Base-by-base conservation (phyloP, 1,140 invertebrate species). In the Nylanderia fulva region DNA sequence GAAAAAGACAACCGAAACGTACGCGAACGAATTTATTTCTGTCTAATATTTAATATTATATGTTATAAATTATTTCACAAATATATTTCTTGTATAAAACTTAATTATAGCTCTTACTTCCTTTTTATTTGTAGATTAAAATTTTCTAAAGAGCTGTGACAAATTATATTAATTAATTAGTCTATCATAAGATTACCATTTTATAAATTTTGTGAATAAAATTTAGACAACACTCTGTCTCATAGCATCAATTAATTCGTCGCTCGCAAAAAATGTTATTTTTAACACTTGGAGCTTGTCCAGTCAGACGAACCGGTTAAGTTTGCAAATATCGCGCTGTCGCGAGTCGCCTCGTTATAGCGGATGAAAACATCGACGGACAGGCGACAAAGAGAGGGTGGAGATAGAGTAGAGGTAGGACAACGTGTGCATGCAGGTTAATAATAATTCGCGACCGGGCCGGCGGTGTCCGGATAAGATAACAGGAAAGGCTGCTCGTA, bases 401-500 rank as follows among this genome's bases (percentile, higher is more conserved):
- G 42, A 58, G 56, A 61, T n/a, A n/a, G 45, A 72, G 77, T 33
- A 66, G 80, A 77, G 86, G 83, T 86, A 85, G 75, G 85, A 66
- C 74, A 74, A 84, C 85, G 83, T 68, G 83, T 68, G 83, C 68
- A 85, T 85, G 91, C 88, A 90, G 90, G 90, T 92, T 93, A 93
- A 93, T 94, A 93, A 92, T 92, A 93, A 94, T 93, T 93, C 92
- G 93, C 91, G 92, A 91, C 90, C 80, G 89, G 91, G 90, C 88
- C 84, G 91, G 89, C 91, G 93, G 93, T 94, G 94, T 95, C 92
- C 92, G 93, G 92, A 93, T 94, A 94, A 95, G 94, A 95, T 95
- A 95, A 95, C 94, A 94, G 94, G 92, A 94, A 94, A 95, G 94
- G 93, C 92, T 94, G 92, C 91, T 93, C 92, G 94, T 94, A 94